A percentile compares a stretch with the other conserved stretches of the same genome.
These are phyloP conservation scores for Arge pagana DNA, from an alignment of 2,888 invertebrate genomes.

Conservation along the genomic window DNA sequence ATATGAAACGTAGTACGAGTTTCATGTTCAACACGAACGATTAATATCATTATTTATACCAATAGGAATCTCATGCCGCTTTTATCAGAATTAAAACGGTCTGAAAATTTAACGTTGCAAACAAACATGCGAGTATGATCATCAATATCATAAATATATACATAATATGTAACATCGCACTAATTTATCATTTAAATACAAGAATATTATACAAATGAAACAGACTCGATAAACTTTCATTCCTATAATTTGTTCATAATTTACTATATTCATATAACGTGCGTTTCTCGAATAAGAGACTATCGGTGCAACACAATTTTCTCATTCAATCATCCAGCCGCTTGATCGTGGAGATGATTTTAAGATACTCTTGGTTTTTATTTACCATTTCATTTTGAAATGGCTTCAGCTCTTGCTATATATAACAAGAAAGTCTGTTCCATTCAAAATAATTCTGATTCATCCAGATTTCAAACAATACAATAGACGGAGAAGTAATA, in stretches of 20 bases:
- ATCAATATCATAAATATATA: conserved; percentile 17
- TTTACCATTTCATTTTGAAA: no score
- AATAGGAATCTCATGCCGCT: conserved; percentile 6
- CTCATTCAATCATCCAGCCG: no score
- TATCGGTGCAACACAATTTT: no score
- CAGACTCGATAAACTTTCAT: conserved; percentile 12
- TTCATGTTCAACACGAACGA: background rate
- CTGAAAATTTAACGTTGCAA: conserved; percentile 1
- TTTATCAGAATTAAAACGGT: background rate
- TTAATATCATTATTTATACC: conserved; percentile 1
- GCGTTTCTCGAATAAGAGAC: no score
- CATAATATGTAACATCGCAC: conserved; percentile 16
- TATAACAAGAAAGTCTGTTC: no score
- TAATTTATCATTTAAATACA: conserved; percentile 16
- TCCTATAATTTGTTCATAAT: conserved; percentile 12
- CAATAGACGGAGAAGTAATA: no score
- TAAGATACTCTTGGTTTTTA: no score
- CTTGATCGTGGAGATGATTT: no score
- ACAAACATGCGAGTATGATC: background rate
- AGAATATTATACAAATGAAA: conserved; percentile 18
- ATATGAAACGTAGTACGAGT: background rate
- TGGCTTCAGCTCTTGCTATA: no score
- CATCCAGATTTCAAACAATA: no score
- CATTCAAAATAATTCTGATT: no score
- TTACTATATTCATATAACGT: conserved; percentile 10